Percentiles rank a stretch among this genome's conserved stretches.
phyloP scores from a whole-genome alignment of 2,888 invertebrate genomes.

The Myopa testacea region DNA sequence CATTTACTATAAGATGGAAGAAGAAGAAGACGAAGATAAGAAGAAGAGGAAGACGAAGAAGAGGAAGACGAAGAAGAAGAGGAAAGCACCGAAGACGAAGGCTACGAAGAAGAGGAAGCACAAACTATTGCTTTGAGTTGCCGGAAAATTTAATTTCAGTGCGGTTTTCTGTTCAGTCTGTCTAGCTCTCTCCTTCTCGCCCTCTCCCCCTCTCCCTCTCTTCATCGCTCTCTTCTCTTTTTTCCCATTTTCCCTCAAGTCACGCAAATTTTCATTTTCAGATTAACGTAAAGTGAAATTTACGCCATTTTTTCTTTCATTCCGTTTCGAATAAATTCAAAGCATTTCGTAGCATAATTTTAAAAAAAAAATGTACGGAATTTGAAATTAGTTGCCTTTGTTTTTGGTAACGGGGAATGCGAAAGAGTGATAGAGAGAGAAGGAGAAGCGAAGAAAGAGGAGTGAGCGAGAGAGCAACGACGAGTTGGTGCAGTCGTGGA shows the following conservation, averaged over 20 bases:
- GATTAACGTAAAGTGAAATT: conserved; percentile 30
- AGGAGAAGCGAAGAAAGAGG: background rate
- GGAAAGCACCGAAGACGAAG: background rate
- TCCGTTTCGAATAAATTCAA: background rate
- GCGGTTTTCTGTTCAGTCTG: background rate
- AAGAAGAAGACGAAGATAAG: background rate
- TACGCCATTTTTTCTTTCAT: conserved; percentile 9
- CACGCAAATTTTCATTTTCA: conserved; percentile 33
- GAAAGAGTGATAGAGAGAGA: too few relatives aligned
- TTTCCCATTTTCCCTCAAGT: conserved; percentile 22
- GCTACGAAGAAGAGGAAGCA: background rate
- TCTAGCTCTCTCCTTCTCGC: background rate
- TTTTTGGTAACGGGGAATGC: background rate
- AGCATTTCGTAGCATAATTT: conserved; percentile 1
- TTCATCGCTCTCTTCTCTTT: background rate
- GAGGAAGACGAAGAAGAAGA: background rate
- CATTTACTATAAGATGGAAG: background rate
- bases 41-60: background rate
- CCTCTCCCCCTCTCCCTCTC: background rate
- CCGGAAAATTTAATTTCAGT: background rate
- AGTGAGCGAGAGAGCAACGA: background rate
- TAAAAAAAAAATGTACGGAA: background rate
- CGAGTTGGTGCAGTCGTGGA: background rate
- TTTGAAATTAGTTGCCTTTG: background rate
- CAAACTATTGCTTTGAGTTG: background rate